Evolutionary conservation across 2,888 invertebrate genomes (phyloP), one percentile per base, ranked within the genome.

Genomic region (Tetragnatha montana): DNA sequence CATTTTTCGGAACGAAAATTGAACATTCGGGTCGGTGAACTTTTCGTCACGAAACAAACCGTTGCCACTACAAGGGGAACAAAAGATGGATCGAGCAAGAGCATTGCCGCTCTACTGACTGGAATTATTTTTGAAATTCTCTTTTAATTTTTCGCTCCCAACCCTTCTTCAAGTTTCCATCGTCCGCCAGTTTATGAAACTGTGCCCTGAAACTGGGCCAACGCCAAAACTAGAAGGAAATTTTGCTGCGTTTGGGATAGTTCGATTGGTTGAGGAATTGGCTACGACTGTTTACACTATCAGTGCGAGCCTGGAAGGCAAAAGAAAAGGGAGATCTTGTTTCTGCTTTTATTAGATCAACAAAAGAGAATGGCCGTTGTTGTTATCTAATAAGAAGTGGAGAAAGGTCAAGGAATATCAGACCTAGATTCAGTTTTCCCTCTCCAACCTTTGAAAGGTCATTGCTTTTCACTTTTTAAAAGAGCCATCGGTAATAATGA

Each of bases 401-500:
- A 17, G 75, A 75, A 83, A 78, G 84, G 84, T 84, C 84, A 84
- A 21, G 69, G 84, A 47, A 76, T 84, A 69, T 69, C 84, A 84
- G 84, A 84, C 84, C 84, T 84, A 84, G 76, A 76, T 83, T 84
- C 84, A 47, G 49, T 84, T 84, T 75, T 83, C 69, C 68, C 47
- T 19, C 50, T 12, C 17, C 47, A 19, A 80, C 22, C 21, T 19
- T 69, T 69, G 69, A 49, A 70, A 81, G 81, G 69, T 81, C 81
- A 81, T 47, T 81, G 81, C 35, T 81, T 81, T 76, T 81, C 69
- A 19, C 71, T 81, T 60, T 8, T 60, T 60, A 60, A 60, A 60
- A 60, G 17, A 10, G 14, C 10, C 60, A 60, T 60, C 17, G 60
- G 60, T 60, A 12, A 60, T 17, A 8, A 12, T 60, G 17, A 60